Base-by-base conservation (phyloP, 1,140 invertebrate genomes). In the Macrobrachium nipponense region DNA sequence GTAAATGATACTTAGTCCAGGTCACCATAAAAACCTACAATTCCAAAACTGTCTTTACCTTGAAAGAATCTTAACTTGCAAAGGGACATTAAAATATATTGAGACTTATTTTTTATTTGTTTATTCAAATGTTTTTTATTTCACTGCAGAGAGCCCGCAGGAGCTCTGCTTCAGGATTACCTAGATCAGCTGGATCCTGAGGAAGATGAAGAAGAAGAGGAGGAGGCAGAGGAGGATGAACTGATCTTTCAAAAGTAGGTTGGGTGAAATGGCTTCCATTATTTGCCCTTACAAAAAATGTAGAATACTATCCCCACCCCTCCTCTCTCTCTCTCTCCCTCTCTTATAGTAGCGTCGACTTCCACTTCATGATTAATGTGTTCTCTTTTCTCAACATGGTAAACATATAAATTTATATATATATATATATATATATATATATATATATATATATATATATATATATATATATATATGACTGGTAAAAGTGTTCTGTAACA, bases 131-230 rank as follows among this genome's bases (percentile, higher is more conserved):
- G 12, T 76, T 20, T 36, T 5, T 44, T 18, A 18, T 15, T 17
- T 43, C 0, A 8, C 44, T 17, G 2, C 82, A 83, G 82, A 61
- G 17, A 23, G 12, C 60, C 73, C 15, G 60, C 82, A 0, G 82
- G 82, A 66, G 82, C 73, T 18, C 60, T 83, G 11, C 82, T 83
- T n/a, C 82, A 83, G 73, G 82, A 83, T 20, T 83, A 77, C 20
- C n/a, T 83, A n/a, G 82, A 83, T 60, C 82, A 83, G 20, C 73
- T 83, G 36, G 72, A 66, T 15, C 72, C 72, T n/a, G 82, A 83
- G 61, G 68, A 70, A 36, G 68, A 70, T 15, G 68, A 70, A 43
- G 68, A 68, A 17, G 64, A 70, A 23, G 68, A 70, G 0, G 68
- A 70, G 36, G 68, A 70, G n/a, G 12, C 2, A 20, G 36, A 36